phyloP scores from a whole-genome alignment of 2,888 invertebrate genomes.

The Ametastegia equiseti region DNA sequence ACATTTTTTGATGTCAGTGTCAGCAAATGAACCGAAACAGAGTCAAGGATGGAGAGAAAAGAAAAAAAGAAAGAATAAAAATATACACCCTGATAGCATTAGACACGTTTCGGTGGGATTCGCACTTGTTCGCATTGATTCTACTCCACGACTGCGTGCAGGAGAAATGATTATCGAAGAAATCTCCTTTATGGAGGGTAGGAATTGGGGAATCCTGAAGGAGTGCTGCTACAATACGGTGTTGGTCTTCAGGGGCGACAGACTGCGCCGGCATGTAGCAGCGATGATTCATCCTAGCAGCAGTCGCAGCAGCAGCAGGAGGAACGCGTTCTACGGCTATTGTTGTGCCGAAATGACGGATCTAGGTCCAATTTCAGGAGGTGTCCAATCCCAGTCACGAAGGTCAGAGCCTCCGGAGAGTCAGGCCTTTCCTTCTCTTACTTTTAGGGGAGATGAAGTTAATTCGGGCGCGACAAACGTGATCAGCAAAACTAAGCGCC shows the following conservation, averaged over 20 bases:
- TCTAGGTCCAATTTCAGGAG: slow-evolving; percentile 43
- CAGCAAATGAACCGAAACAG: background rate
- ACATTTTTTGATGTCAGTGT: no score
- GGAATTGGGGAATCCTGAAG: background rate
- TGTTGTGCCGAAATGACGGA: slow-evolving; percentile 47
- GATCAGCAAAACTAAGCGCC: slow-evolving; percentile 40
- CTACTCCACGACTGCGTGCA: background rate
- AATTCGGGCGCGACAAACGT: slow-evolving; percentile 46
- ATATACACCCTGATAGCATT: no score
- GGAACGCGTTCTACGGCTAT: slow-evolving; percentile 28
- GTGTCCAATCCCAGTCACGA: slow-evolving; percentile 41
- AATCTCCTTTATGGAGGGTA: slow-evolving; percentile 26
- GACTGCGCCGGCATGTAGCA: slow-evolving; percentile 36
- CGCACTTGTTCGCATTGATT: background rate
- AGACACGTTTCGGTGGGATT: background rate
- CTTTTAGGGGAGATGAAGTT: slow-evolving; percentile 42
- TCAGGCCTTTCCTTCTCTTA: slow-evolving; percentile 13
- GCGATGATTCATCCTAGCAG: slow-evolving; percentile 44
- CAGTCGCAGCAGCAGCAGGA: no score
- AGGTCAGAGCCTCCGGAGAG: slow-evolving; percentile 45
- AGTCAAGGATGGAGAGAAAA: background rate
- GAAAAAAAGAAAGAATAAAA: background rate
- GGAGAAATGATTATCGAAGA: slow-evolving; percentile 26
- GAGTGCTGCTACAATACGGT: background rate
- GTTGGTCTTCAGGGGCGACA: slow-evolving; percentile 33